Evolutionary conservation across 2,888 invertebrate species (phyloP), one percentile per base, ranked within the genome.

Genomic region (Ceratothoa steindachneri): DNA sequence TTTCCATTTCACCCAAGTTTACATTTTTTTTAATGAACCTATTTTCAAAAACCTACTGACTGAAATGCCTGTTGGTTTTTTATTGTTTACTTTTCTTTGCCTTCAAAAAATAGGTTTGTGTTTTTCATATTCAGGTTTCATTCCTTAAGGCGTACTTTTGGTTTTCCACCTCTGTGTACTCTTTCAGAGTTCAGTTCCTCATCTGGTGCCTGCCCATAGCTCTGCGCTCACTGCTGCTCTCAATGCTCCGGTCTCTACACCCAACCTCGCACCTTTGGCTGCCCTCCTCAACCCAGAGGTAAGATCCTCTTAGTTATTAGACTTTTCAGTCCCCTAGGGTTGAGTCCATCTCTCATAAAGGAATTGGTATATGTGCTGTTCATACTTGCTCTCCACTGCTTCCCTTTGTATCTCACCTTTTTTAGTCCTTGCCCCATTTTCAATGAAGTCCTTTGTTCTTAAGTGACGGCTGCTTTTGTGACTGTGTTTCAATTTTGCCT

Each of bases 211-310:
- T 60, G 60, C 60, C 24, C 60, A 60, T 24, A 60, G 60, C 51
- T 71, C 71, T 24, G 75, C 75, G 2, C 68, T 79, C 24, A 79
- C 76, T 41, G 75, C 76, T 5, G 79, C 79, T 55, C 76, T 79
- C 31, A 77, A 77, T 28, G 77, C 77, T 7, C 77, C 77, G 1
- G 24, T 76, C 24, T 68, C 72, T 31, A 60, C 60, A 1, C 72
- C 76, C 29, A 72, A 71, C 41, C 75, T 79, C 22, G 73, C 79
- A 22, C 79, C 79, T 4, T 76, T 79, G 27, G 73, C 79, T 28
- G 79, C 79, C 15, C 72, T 79, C 9, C 74, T 79, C 12, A 77
- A 64, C 29, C 73, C 77, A 64, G 73, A 77, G 41, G 77, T 77
- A 70, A 71, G 75, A 15, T 15, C 24, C 30, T 64, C n/a, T 15